Conservation (phyloP, 2,888 invertebrate genomes). For the Chloromyia formosa region DNA sequence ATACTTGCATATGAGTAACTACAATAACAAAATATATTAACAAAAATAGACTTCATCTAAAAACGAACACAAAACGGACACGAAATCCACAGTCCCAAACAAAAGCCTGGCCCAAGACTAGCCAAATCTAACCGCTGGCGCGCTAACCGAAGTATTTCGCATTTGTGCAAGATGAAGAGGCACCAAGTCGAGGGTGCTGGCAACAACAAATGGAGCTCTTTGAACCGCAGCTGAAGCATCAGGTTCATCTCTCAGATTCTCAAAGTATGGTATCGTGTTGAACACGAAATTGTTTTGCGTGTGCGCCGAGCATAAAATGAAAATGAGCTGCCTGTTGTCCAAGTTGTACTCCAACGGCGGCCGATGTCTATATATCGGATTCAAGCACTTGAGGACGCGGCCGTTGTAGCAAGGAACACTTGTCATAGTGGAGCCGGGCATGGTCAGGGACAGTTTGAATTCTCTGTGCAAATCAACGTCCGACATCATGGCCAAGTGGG, state of each 20-base stretch:
- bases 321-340: constrained; percentile 56
- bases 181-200: neutral
- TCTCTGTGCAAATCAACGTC: neutral
- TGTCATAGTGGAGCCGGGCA: neutral
- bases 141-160: neutral
- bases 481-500: constrained; percentile 45
- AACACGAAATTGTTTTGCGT: constrained; percentile 53
- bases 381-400: constrained; percentile 55
- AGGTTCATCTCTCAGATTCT: neutral
- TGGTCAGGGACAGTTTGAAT: neutral
- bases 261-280: neutral
- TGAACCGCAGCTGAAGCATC: too few relatives aligned
- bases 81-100: too few relatives aligned
- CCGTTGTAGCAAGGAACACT: neutral
- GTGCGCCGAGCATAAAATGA: constrained; percentile 53
- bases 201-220: neutral
- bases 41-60: too few relatives aligned
- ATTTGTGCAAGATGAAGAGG: constrained; percentile 26
- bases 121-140: constrained; percentile 17
- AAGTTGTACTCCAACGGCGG: constrained; percentile 54
- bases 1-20: too few relatives aligned
- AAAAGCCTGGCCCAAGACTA: too few relatives aligned
- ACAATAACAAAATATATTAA: too few relatives aligned
- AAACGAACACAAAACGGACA: too few relatives aligned
- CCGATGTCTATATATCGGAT: constrained; percentile 56